Evolutionary conservation across 2,797 vertebrate species (phyloP).

Genomic region (Peromyscus eremicus): DNA sequence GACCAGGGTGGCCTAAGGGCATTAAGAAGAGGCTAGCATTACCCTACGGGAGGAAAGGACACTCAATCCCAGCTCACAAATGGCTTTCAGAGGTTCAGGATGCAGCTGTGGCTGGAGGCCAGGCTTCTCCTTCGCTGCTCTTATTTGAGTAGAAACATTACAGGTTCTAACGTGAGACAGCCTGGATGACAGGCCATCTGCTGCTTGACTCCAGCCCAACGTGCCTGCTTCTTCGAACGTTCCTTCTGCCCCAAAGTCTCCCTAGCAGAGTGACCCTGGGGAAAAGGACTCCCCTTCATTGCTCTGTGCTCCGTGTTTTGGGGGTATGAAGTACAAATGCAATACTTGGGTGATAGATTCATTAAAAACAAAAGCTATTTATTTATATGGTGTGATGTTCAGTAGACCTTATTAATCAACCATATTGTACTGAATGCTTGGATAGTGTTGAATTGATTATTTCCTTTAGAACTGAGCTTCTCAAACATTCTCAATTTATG

Average conservation of each 20-base stretch:
- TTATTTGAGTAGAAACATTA: constrained; percentile 4
- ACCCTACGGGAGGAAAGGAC: neutral
- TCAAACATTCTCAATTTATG: neutral
- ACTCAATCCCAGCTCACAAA: neutral
- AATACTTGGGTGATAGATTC: neutral
- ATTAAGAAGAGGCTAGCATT: neutral
- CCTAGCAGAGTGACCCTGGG: neutral
- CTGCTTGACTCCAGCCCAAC: neutral
- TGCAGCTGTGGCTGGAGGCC: neutral
- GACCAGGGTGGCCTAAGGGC: neutral
- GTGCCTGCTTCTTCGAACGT: neutral
- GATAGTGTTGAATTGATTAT: neutral
- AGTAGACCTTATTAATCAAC: neutral
- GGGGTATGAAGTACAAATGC: neutral
- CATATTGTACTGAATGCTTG: neutral
- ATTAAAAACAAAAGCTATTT: constrained; percentile 44
- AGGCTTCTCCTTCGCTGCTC: neutral
- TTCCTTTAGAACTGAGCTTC: neutral
- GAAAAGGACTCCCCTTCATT: neutral
- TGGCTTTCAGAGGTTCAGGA: neutral
- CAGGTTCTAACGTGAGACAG: neutral
- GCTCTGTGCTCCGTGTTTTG: neutral
- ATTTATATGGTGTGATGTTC: neutral
- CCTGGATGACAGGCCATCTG: neutral
- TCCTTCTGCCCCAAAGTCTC: neutral